Percentiles rank a stretch among this genome's conserved stretches.
These are phyloP conservation scores for Brachypteracias leptosomus DNA, from an alignment of 2,113 vertebrate genomes.

Conservation along the genomic window DNA sequence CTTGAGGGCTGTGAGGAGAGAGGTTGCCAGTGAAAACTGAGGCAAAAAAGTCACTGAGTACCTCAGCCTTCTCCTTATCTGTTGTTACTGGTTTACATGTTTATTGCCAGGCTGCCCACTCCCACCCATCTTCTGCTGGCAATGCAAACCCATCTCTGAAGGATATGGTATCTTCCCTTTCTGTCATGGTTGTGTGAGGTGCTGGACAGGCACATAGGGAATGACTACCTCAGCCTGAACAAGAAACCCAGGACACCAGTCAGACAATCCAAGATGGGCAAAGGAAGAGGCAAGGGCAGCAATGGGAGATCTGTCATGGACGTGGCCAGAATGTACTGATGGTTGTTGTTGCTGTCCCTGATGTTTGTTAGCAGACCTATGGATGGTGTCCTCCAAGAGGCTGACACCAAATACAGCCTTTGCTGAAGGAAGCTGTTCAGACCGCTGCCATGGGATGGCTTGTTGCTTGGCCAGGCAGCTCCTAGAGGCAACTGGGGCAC, in stretches of 20 bases:
- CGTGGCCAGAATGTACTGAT: accelerated
- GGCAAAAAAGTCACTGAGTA: too few relatives aligned
- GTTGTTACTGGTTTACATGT: too few relatives aligned
- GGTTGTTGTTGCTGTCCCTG: background rate
- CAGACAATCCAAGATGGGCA: background rate
- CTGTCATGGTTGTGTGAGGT: background rate
- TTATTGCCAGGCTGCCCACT: background rate
- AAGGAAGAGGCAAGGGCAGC: background rate
- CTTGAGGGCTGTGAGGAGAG: too few relatives aligned
- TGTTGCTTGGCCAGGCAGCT: background rate
- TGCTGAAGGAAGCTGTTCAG: background rate
- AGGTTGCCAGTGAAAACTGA: too few relatives aligned
- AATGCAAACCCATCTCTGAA: background rate
- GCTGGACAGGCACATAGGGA: accelerated
- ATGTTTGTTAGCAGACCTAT: background rate
- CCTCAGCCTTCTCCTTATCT: too few relatives aligned
- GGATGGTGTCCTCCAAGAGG: background rate
- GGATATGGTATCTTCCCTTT: background rate
- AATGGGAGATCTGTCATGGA: accelerated
- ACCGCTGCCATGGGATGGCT: background rate
- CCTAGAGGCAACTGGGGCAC: background rate
- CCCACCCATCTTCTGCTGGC: background rate
- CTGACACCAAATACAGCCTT: background rate
- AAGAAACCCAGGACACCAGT: background rate
- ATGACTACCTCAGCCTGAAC: background rate